Percentiles rank a stretch among this genome's conserved stretches.
Evolutionary conservation across 2,888 invertebrate species (phyloP).

Genomic region (Chymomyza caudatula): DNA sequence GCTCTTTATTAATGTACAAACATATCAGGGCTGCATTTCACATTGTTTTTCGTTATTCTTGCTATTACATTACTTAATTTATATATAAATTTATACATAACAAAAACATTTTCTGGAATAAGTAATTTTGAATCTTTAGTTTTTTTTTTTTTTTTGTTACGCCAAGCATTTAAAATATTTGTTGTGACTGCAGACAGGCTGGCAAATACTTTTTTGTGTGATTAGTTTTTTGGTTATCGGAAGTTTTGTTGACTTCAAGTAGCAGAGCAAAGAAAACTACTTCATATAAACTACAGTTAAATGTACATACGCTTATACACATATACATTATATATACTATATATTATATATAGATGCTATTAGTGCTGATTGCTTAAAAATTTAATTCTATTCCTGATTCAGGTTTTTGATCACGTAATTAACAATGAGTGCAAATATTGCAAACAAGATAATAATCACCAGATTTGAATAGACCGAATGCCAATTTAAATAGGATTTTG

Average conservation of each 20-base stretch:
- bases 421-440: conserved; percentile 94
- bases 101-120: conserved; percentile 54
- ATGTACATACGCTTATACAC: conserved; percentile 18
- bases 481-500: conserved; percentile 82
- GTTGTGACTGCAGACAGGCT: not conserved
- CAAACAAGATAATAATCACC: conserved; percentile 92
- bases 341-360: conserved; percentile 51
- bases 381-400: conserved; percentile 79
- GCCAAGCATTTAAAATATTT: not conserved
- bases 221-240: not conserved
- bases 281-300: conserved; percentile 52
- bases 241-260: conserved; percentile 9
- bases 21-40: conserved; percentile 35
- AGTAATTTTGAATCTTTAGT: conserved; percentile 12
- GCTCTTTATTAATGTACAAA: conserved; percentile 61
- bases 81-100: conserved; percentile 62
- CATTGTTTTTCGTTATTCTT: conserved; percentile 5
- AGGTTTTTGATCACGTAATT: conserved; percentile 92
- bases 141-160: conserved; percentile 25
- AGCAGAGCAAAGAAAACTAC: conserved; percentile 35
- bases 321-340: conserved; percentile 42
- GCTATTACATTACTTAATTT: conserved; percentile 46
- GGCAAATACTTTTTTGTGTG: conserved; percentile 36
- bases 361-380: conserved; percentile 53
- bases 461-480: conserved; percentile 91